Conservation (phyloP, 2,113 vertebrate genomes). For the Myrmecophaga tridactyla region DNA sequence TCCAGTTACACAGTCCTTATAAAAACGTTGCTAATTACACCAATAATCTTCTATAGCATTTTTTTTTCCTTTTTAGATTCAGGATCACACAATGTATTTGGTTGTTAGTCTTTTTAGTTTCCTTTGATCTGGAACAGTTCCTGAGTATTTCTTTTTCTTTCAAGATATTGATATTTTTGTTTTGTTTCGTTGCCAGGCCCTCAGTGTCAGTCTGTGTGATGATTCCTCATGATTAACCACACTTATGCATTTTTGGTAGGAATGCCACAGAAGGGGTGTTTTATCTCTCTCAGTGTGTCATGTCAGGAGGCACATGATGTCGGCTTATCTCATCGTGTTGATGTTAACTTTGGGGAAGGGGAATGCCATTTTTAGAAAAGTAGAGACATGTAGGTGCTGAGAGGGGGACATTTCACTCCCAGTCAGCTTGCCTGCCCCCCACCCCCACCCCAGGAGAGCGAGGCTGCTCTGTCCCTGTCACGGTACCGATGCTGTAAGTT, state of each 20-base stretch:
- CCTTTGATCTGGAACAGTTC: not conserved
- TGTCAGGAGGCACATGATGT: not conserved
- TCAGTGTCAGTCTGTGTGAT: not conserved
- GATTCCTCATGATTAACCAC: not conserved
- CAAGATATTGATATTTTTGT: not conserved
- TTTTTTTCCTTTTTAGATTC: not conserved
- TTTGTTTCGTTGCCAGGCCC: not conserved
- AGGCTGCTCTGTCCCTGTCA: not conserved
- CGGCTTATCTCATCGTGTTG: not conserved
- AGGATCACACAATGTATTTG: not conserved
- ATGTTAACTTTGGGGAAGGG: not conserved
- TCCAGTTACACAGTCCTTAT: not conserved
- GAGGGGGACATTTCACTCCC: not conserved
- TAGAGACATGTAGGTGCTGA: not conserved
- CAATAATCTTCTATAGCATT: not conserved
- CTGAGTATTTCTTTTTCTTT: not conserved
- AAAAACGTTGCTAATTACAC: not conserved
- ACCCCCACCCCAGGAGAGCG: too few relatives aligned
- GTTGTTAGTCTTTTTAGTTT: not conserved
- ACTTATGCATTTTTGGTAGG: not conserved
- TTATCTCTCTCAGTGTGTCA: not conserved
- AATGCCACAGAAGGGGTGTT: not conserved
- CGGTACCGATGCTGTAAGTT: too few relatives aligned
- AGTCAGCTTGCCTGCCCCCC: not conserved
- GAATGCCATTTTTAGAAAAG: not conserved